Conservation (phyloP, 1,140 invertebrate genomes). For the Potamilus streckersoni region DNA sequence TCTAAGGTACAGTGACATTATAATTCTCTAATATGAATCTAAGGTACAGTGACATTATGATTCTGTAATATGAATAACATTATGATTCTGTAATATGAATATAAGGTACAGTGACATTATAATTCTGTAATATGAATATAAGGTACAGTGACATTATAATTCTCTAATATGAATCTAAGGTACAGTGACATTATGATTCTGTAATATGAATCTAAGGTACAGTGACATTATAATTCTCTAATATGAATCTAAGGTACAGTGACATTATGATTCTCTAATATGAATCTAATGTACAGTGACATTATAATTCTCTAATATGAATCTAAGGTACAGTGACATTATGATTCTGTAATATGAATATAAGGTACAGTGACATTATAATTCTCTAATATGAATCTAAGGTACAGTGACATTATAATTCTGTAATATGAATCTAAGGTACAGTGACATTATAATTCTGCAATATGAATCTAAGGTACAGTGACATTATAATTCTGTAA, state of each 20-base stretch:
- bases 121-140: no score
- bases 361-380: slow-evolving; percentile 71
- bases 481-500: no score
- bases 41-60: no score
- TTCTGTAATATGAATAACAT: no score
- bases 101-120: slow-evolving; percentile 72
- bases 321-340: slow-evolving; percentile 74
- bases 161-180: slow-evolving; percentile 89
- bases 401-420: slow-evolving; percentile 62
- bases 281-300: slow-evolving; percentile 79
- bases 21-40: no score
- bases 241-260: slow-evolving; percentile 82
- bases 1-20: no score
- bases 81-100: no score
- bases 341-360: no score
- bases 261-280: no score
- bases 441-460: slow-evolving; percentile 19
- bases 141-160: slow-evolving; percentile 69
- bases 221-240: no score
- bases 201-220: slow-evolving; percentile 84
- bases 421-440: slow-evolving; percentile 88
- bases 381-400: no score
- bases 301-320: no score
- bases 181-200: slow-evolving; percentile 48
- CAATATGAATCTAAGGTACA: slow-evolving; percentile 83